Evolutionary conservation across 1,140 invertebrate species (phyloP), one percentile per base, ranked within the genome.

Genomic region (Tetramorium simillimum): DNA sequence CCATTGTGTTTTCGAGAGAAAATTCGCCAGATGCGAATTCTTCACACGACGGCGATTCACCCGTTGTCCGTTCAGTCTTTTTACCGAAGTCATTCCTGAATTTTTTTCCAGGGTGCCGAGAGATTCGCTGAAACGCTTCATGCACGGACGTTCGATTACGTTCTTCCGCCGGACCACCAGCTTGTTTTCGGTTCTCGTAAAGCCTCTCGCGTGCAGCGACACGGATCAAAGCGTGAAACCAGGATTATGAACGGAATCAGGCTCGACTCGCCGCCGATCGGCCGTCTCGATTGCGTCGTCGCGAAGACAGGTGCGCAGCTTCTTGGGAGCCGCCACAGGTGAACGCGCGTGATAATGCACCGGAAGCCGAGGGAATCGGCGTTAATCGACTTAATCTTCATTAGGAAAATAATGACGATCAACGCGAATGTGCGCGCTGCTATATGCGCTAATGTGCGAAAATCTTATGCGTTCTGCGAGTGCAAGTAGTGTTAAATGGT

Each of bases 221-320:
- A 73, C 80, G 67, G 67, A 82, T 82, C 78, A 84, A 84, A 84
- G 53, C 80, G 69, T 84, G 80, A 84, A 84, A 84, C 69, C 69
- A 40, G 16, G 49, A 84, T 84, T 84, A 84, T 56, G 21, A 33
- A 43, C 53, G 80, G 53, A 84, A 84, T 84, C 53, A 56, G 18
- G 65, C 65, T 76, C 72, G 72, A 58, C 51, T 37, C 56, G 56
- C n/a, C 37, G 37, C n/a, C 70, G 46, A 28, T 51, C 40, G 24
- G 5, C 33, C 16, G 16, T 82, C 33, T 72, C 65, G 78, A 60
- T 60, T 43, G 78, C 51, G 37, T 72, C 51, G 37, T 72, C 28
- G 58, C 46, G 67, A 37, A 37, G 46, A 73, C 80, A 84, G 80
- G 80, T 84, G 80, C 9, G 24, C 43, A 33, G 24, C 18, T 73